Percentiles rank a stretch among this genome's conserved stretches.
Conservation (phyloP, 2,797 vertebrate genomes). For the Melanogrammus aeglefinus region DNA sequence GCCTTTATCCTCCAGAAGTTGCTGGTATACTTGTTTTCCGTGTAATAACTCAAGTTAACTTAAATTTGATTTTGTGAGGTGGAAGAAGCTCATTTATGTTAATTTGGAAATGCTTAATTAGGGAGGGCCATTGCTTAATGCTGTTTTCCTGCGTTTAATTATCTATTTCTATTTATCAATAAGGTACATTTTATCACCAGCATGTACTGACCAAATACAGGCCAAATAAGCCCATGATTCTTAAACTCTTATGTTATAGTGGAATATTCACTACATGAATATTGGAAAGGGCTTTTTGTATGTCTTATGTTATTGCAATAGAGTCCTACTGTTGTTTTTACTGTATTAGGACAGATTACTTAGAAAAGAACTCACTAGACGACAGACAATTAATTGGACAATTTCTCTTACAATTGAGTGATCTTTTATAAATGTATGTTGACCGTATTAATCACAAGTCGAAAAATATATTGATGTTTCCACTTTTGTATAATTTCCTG, state of each 20-base stretch:
- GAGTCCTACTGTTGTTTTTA: neutral
- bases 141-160: neutral
- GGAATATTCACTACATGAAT: neutral
- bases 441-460: neutral
- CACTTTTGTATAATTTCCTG: neutral
- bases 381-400: neutral
- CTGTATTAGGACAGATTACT: neutral
- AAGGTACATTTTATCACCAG: neutral
- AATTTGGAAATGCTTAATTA: too few relatives aligned
- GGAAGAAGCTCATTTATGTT: neutral
- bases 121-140: neutral
- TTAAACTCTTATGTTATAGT: neutral
- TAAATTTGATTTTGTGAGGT: neutral
- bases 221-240: neutral
- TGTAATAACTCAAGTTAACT: too few relatives aligned
- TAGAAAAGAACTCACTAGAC: neutral
- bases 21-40: neutral
- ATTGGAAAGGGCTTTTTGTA: neutral
- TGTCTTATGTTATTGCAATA: neutral
- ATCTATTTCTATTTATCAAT: conserved; percentile 4
- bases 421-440: neutral
- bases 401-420: neutral
- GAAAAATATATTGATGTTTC: neutral
- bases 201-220: neutral
- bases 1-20: neutral